These are phyloP conservation scores for Meta bourneti DNA, from an alignment of 2,888 invertebrate species.

Conservation along the genomic window DNA sequence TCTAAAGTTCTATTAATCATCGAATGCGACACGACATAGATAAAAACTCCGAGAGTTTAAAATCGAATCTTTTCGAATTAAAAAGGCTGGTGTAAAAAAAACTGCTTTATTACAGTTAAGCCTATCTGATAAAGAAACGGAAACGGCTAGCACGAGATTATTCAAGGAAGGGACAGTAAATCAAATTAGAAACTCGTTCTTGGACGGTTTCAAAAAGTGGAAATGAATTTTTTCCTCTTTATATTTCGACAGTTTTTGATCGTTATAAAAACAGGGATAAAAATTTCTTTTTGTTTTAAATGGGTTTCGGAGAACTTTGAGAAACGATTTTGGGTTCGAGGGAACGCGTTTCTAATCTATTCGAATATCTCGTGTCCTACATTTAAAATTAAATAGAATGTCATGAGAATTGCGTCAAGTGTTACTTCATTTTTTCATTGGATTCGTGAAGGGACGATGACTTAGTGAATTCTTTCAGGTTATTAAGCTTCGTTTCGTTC, in stretches of 20 bases:
- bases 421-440: neutral
- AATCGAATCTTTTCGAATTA: conserved; percentile 17
- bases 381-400: conserved; percentile 29
- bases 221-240: conserved; percentile 48
- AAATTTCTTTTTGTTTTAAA: conserved; percentile 8
- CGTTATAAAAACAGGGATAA: neutral
- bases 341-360: too few relatives aligned
- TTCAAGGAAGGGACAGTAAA: conserved; percentile 54
- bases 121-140: conserved; percentile 9
- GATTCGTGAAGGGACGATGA: neutral
- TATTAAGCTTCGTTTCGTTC: too few relatives aligned
- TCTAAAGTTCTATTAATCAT: conserved; percentile 49
- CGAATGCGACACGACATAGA: conserved; percentile 26
- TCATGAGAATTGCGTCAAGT: conserved; percentile 11
- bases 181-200: conserved; percentile 66
- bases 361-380: conserved; percentile 11
- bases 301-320: neutral
- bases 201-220: conserved; percentile 45
- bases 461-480: too few relatives aligned
- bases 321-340: neutral
- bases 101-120: neutral
- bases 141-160: conserved; percentile 42
- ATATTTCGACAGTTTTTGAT: conserved; percentile 26
- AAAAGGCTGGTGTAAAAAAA: neutral
- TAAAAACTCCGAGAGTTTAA: neutral